Evolutionary conservation across 2,113 vertebrate species (phyloP).

Genomic region (Diphyllodes magnificus): DNA sequence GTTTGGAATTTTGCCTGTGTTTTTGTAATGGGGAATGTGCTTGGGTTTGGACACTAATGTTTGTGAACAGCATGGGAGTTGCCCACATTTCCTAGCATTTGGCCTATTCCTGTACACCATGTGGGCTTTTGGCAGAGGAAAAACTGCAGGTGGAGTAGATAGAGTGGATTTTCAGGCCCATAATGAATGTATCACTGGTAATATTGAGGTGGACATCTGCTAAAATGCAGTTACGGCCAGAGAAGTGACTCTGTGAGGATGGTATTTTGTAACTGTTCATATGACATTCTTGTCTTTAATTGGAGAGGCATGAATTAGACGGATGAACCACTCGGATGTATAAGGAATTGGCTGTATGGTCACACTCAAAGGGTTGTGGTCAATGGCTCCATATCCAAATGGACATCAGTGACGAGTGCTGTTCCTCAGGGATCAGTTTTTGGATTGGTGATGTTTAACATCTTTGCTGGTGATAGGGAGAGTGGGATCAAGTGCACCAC

Average conservation of each 20-base stretch:
- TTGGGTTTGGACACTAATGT: conserved; percentile 7
- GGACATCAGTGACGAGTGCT: neutral
- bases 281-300: neutral
- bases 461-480: neutral
- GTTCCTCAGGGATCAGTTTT: neutral
- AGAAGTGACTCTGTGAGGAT: neutral
- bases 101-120: conserved; percentile 4
- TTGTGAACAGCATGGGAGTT: conserved; percentile 49
- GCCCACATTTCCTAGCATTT: conserved; percentile 48
- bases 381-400: neutral
- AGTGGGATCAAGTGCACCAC: neutral
- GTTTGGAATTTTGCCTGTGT: conserved; percentile 50
- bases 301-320: neutral
- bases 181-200: neutral
- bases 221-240: conserved; percentile 21
- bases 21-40: conserved; percentile 44
- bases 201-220: conserved; percentile 50
- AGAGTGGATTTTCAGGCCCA: neutral
- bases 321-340: neutral
- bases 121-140: conserved; percentile 36
- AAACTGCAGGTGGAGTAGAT: neutral
- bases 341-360: neutral
- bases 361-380: neutral
- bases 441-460: neutral
- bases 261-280: neutral